A percentile compares a stretch with the other conserved stretches of the same genome.
phyloP scores from a whole-genome alignment of 1,140 invertebrate genomes.

The Reticulitermes speratus region DNA sequence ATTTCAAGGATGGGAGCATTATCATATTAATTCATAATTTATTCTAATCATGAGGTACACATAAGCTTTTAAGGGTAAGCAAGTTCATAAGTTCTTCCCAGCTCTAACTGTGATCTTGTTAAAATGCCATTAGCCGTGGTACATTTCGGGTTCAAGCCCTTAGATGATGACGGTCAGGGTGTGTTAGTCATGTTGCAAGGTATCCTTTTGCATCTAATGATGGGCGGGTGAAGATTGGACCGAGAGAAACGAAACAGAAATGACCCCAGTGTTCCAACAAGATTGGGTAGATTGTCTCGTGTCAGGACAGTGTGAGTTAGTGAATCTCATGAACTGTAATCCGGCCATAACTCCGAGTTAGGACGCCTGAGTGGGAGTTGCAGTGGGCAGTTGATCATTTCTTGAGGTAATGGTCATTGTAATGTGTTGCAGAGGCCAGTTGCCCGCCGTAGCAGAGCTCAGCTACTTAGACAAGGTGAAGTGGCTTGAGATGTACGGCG shows the following conservation, averaged over 20 bases:
- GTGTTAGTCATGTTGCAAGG: neutral
- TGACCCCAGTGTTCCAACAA: neutral
- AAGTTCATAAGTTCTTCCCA: no score
- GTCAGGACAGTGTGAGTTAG: neutral
- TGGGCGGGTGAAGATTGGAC: neutral
- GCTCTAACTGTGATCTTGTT: no score
- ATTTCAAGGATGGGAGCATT: no score
- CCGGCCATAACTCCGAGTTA: neutral
- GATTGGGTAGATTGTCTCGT: neutral
- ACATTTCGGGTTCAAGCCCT: neutral
- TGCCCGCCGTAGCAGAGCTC: conserved; percentile 68
- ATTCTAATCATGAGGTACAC: no score
- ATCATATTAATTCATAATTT: no score
- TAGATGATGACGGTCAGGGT: neutral
- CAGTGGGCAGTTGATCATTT: neutral
- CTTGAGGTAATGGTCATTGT: neutral
- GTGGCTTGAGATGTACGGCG: conserved; percentile 82
- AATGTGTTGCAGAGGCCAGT: conserved; percentile 60
- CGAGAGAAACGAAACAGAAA: neutral
- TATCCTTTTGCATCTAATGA: neutral
- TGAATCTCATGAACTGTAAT: neutral
- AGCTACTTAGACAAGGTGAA: conserved; percentile 78
- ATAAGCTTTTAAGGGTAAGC: no score
- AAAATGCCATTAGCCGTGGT: neutral
- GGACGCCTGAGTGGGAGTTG: neutral